Conservation (phyloP, 37 sponge, comb jelly and placozoan genomes). For the Diacarnus erythraeanus region DNA sequence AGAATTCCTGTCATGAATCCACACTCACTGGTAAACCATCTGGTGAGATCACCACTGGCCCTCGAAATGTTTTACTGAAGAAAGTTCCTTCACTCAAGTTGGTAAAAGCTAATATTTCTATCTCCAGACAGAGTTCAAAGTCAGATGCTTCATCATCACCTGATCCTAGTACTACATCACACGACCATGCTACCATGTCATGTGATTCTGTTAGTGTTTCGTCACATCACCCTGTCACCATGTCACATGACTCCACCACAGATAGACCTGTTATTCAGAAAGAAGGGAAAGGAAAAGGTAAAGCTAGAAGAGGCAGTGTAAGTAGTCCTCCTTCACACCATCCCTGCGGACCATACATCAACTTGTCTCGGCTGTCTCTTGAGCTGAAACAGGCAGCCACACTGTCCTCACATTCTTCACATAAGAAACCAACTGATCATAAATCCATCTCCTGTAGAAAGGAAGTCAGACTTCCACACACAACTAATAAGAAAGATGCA, state of each 20-base stretch:
- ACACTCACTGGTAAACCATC: neutral
- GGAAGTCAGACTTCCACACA: neutral
- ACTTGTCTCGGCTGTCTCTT: constrained; percentile 1
- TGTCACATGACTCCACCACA: neutral
- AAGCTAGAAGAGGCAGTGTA: neutral
- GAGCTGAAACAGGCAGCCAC: neutral
- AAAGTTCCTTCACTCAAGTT: neutral
- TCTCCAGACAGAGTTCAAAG: neutral
- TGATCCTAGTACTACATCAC: neutral
- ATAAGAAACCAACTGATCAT: neutral
- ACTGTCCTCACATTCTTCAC: neutral
- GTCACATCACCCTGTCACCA: neutral
- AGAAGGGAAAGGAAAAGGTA: neutral
- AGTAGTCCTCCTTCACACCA: neutral
- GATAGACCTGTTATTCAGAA: neutral
- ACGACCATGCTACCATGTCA: neutral
- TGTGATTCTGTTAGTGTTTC: neutral
- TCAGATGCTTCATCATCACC: neutral
- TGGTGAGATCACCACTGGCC: neutral
- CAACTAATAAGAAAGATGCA: neutral
- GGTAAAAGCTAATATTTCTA: neutral
- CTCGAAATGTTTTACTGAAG: neutral
- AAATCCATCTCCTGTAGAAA: neutral
- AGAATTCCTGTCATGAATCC: neutral
- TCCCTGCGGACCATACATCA: constrained; percentile 23